A percentile compares a stretch with the other conserved stretches of the same genome.
Evolutionary conservation across 2,113 vertebrate genomes (phyloP).

Genomic region (Gymnobelideus leadbeateri): DNA sequence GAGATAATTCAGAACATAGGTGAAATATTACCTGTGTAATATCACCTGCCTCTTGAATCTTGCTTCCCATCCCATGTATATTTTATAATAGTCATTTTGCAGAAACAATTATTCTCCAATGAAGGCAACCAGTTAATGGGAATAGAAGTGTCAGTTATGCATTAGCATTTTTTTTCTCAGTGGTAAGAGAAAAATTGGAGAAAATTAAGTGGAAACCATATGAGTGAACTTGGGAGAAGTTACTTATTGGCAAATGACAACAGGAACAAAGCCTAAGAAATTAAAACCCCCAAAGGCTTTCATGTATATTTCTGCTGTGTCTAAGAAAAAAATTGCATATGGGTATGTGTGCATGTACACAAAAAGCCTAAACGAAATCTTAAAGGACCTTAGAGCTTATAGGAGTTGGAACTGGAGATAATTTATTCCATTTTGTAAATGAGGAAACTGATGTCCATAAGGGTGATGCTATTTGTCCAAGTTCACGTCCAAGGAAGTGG

Average conservation of each 20-base stretch:
- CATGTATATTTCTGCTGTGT: neutral
- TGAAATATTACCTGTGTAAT: neutral
- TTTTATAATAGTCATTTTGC: neutral
- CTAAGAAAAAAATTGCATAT: neutral
- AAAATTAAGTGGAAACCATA: slow-evolving; percentile 6
- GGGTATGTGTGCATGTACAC: slow-evolving; percentile 18
- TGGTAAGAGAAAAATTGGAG: neutral
- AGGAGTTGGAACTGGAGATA: neutral
- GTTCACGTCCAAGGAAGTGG: neutral
- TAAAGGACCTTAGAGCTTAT: neutral
- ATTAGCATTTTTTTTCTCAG: neutral
- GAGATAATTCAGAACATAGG: neutral
- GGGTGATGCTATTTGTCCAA: neutral
- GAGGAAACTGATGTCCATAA: neutral
- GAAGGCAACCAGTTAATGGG: neutral
- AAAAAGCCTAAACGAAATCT: neutral
- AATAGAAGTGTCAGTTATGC: neutral
- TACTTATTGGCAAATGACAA: slow-evolving; percentile 27
- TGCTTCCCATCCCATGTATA: neutral
- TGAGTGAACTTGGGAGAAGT: slow-evolving; percentile 25
- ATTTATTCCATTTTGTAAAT: neutral
- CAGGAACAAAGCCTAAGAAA: neutral
- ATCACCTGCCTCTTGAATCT: neutral
- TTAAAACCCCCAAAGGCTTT: neutral
- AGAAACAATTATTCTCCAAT: neutral